Base-by-base conservation (phyloP, 2,888 invertebrate species). In the Heliconius charithonia region DNA sequence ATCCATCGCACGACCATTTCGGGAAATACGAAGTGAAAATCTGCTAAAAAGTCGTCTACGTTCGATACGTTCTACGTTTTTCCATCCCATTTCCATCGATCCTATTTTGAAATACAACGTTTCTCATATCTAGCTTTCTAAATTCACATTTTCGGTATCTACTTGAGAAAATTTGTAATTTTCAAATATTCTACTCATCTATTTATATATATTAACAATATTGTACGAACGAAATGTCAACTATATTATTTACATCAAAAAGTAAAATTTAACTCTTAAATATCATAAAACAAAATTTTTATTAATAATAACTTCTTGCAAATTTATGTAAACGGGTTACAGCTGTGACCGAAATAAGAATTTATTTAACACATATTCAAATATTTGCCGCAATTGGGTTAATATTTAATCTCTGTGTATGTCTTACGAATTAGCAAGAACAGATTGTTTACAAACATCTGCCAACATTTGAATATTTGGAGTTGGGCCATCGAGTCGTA, bases 381-480 rank as follows among this genome's bases (percentile, higher is more conserved):
- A 74, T 78, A 74, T 78, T 74, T 73, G 73, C 77, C 73, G 67
- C 27, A 78, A 69, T 59, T 69, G 67, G 73, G 77, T 78, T 78
- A 78, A 78, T 78, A 78, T 78, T 78, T 78, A 74, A 74, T 41
- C 77, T 59, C 25, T 74, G 73, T 74, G 77, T 78, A n/a, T 74
- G 67, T 78, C 59, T 67, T 72, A 67, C 73, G 27, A 22, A 32
- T 78, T 78, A 78, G 73, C 62, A 45, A 59, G 62, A 56, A 62
- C 59, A 29, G 59, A 41, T 25, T 74, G 73, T 67, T 78, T 67
- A 74, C 73, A 74, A 67, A 67, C 77, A 74, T 73, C 59, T 78
- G 77, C 67, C 56, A 67, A 59, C 59, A 25, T 77, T 77, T 56
- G 56, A 77, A 56, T 56, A 29, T 72, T 74, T 62, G 25, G 56